Percentiles rank a stretch among this genome's conserved stretches.
These are phyloP conservation scores for Onychostoma macrolepis DNA, from an alignment of 2,113 vertebrate species.

Conservation along the genomic window DNA sequence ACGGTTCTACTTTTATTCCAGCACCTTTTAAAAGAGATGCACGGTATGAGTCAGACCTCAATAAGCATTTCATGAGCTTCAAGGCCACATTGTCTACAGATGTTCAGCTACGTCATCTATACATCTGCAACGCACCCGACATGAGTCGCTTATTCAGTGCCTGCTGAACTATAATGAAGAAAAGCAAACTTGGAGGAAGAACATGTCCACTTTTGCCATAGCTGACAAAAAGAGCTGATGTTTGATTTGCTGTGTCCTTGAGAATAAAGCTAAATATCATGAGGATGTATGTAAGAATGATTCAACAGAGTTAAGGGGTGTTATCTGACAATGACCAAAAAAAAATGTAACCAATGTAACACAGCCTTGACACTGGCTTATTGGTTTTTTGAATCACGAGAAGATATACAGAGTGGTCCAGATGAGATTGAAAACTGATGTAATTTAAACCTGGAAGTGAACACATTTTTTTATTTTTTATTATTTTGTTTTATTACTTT, in stretches of 20 bases:
- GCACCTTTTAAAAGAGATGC: conserved; percentile 2
- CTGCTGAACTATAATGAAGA: conserved; percentile 11
- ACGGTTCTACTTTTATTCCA: not conserved
- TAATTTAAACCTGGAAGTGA: not conserved
- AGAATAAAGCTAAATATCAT: not conserved
- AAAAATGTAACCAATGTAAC: not conserved
- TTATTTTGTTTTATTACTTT: not conserved
- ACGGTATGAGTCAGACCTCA: conserved; percentile 6
- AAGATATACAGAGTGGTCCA: not conserved
- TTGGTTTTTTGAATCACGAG: not conserved
- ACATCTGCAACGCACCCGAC: not conserved
- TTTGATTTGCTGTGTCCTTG: not conserved
- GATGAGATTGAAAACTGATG: not conserved
- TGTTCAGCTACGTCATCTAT: not conserved
- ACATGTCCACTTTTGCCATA: conserved; percentile 21
- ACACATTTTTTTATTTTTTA: not conserved
- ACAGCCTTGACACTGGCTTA: not conserved
- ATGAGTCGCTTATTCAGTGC: not conserved
- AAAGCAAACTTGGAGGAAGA: conserved; percentile 35
- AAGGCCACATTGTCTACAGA: conserved; percentile 16
- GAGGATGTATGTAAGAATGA: not conserved
- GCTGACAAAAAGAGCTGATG: conserved; percentile 41
- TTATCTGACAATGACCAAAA: not conserved
- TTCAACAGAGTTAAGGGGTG: not conserved
- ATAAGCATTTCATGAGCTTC: conserved; percentile 9